Evolutionary conservation across 2,888 invertebrate species (phyloP), one percentile per base, ranked within the genome.

Genomic region (Lasioglossum lativentre): DNA sequence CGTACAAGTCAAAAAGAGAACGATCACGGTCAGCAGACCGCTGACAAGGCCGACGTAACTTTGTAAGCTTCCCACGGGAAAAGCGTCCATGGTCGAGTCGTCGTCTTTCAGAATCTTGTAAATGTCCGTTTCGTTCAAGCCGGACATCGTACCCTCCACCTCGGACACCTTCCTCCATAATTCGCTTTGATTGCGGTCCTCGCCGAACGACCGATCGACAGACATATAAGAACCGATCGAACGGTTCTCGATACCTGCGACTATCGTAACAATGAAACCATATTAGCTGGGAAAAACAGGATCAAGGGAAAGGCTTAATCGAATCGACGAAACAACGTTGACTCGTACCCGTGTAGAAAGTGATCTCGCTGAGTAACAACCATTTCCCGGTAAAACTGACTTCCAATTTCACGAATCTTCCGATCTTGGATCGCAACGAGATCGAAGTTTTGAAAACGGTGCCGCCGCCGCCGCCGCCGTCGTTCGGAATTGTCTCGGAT

Each of bases 351-450:
- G 98, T 98, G 91, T 97, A 97, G 94, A 99, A 98, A 63, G 97
- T 96, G 90, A 99, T 96, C 95, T 99, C 99, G 95, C 98, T 98
- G 93, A 99, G 96, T 89, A 99, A 96, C 86, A 99, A 97, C 98
- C 98, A 99, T 93, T 97, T 97, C 89, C 97, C 96, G 86, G 97
- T 97, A 94, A 98, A 98, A 92, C 96, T 96, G 27, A 98, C 96
- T 92, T 97, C 96, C 91, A 97, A 93, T 96, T 97, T 97, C 89
- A 98, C 96, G 94, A 97, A 98, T 92, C 96, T 96, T 0, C 97
- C 98, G 1, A 98, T 96, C 85, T 97, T 96, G 92, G 97, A 97
- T 89, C 97, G 96, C 74, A 99, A 96, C 78, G 97, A 96, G 73
- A 99, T 96, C 91, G 97, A 97, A 68, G 68, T 10, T 1, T 34